These are phyloP conservation scores for Bergia sp. DNA, from an alignment of 92 coral and sea anemone genomes.

Conservation along the genomic window DNA sequence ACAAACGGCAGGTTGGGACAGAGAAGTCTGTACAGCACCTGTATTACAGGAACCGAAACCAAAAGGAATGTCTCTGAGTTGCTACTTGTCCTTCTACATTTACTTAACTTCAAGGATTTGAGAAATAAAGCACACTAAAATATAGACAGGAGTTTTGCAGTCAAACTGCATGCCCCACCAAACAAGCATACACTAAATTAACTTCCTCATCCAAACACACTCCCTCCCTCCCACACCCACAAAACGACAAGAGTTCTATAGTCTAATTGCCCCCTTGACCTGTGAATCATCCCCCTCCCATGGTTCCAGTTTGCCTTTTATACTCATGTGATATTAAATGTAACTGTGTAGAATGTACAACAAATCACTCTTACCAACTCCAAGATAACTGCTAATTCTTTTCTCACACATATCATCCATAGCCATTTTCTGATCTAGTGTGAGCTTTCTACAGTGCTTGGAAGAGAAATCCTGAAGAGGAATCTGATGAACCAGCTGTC, in stretches of 20 bases:
- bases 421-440: slow-evolving; percentile 90
- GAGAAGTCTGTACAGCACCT: slow-evolving; percentile 77
- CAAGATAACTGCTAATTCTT: slow-evolving; percentile 71
- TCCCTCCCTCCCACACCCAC: no score
- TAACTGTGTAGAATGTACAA: neutral
- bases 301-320: no score
- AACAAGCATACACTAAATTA: no score
- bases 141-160: no score
- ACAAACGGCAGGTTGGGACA: slow-evolving; percentile 65
- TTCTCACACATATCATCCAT: slow-evolving; percentile 84
- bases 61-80: neutral
- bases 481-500: slow-evolving; percentile 80
- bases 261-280: no score
- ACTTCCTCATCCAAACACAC: no score
- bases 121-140: neutral
- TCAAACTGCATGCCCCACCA: no score
- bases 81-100: neutral
- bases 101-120: neutral
- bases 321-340: neutral
- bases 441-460: slow-evolving; percentile 84
- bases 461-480: slow-evolving; percentile 96
- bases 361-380: slow-evolving; percentile 68
- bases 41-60: neutral
- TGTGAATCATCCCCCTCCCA: no score
- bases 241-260: no score